Conservation (phyloP, 2,888 invertebrate genomes). For the Agelastica alni region DNA sequence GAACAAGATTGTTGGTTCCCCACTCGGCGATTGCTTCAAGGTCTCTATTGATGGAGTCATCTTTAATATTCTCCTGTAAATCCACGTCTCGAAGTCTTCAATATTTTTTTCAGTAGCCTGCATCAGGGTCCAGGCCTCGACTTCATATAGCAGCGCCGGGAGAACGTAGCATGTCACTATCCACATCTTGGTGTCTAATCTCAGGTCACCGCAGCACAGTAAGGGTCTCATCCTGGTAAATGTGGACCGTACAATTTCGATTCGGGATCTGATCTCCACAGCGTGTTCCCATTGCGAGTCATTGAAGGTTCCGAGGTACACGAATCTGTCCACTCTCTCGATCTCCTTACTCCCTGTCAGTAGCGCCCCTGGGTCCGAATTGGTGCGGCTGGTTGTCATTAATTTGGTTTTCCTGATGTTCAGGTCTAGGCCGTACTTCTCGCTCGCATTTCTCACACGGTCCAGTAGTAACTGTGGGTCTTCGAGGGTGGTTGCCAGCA, state of each 20-base stretch:
- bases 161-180: background rate
- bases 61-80: background rate
- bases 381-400: background rate
- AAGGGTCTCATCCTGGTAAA: conserved; percentile 4
- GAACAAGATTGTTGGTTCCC: too few species aligned
- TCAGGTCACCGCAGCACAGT: conserved; percentile 5
- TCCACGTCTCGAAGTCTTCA: background rate
- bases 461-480: too few species aligned
- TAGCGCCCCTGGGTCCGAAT: background rate
- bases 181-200: too few species aligned
- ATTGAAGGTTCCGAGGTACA: background rate
- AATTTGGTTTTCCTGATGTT: background rate
- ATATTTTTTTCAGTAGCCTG: background rate
- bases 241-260: conserved; percentile 1
- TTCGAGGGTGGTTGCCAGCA: too few species aligned
- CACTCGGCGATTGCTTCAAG: too few species aligned
- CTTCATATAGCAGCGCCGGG: background rate
- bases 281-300: background rate
- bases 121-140: background rate
- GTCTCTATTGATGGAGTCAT: too few species aligned
- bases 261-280: background rate
- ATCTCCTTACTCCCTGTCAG: background rate
- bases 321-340: too few species aligned
- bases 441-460: too few species aligned
- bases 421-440: too few species aligned